Base-by-base conservation (phyloP, 2,888 invertebrate genomes). In the Tinea semifulvella region DNA sequence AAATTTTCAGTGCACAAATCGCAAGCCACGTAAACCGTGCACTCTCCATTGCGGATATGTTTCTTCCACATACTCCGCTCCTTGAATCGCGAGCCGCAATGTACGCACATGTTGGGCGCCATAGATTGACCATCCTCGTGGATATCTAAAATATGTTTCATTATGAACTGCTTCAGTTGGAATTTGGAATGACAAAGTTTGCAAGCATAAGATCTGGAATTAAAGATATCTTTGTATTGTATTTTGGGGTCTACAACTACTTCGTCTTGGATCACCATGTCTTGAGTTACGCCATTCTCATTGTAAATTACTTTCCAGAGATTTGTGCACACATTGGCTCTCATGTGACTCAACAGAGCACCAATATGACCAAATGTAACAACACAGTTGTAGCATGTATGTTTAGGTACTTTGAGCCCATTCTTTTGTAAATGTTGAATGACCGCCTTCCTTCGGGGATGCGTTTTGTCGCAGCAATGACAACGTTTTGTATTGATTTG, bases 351-450 rank as follows among this genome's bases (percentile, higher is more conserved):
- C 2, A 82, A 65, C 19, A 82, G 54, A 22, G 82, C 82, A 16
- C 82, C 82, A 46, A 82, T 81, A 50, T 82, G 81, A 3, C 69
- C 71, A 49, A 84, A 85, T 0, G 85, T 85, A 19, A 85, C 68
- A 47, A 85, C 84, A 55, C 86, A 86, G 56, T 84, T 84, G 52
- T 85, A 86, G 54, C 86, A 86, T 0, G 86, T 85, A 52, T 84
- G 85, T 52, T 84, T 83, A 1, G 85, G 85, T 42, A 86, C 85
- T 65, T 79, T 80, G 48, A 76, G 71, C 2, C 82, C 82, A 57
- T 79, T 82, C 61, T 82, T 82, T 57, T 82, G 82, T 46, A 82
- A 61, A 55, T 82, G 82, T 49, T 82, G 82, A 52, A 82, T 82
- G 26, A 82, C 81, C 8, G 82, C 79, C 56, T 82, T 82, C 46